A percentile compares a stretch with the other conserved stretches of the same genome.
These are phyloP conservation scores for Mobula birostris DNA, from an alignment of 2,113 vertebrate species.

Conservation along the genomic window DNA sequence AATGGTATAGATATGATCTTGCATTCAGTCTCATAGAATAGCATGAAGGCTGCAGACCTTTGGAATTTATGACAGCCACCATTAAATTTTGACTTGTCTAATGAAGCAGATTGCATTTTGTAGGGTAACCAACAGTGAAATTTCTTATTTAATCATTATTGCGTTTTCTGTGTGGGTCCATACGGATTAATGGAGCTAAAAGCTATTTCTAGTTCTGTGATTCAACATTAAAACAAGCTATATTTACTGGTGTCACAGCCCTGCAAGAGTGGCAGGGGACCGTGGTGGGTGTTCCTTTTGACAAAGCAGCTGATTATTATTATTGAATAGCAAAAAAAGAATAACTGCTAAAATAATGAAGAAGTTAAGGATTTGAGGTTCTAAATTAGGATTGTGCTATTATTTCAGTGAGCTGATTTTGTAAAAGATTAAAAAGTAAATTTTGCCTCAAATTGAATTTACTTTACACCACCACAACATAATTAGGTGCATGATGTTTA, in stretches of 20 bases:
- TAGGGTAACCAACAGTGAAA: neutral
- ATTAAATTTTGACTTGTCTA: neutral
- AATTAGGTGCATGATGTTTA: neutral
- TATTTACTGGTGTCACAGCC: neutral
- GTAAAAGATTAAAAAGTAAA: neutral
- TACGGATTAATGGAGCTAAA: conserved; percentile 14
- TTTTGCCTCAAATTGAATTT: neutral
- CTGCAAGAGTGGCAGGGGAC: neutral
- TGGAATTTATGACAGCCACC: neutral
- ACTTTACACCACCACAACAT: neutral
- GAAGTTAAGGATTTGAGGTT: neutral
- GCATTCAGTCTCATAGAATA: neutral
- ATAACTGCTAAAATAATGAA: neutral
- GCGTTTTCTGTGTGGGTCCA: neutral
- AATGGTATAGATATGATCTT: neutral
- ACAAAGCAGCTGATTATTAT: neutral
- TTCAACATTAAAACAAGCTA: neutral
- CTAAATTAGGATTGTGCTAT: neutral
- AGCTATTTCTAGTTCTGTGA: neutral
- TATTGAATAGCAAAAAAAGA: neutral
- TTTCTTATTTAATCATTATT: neutral
- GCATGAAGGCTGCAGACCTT: neutral
- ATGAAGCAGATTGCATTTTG: neutral
- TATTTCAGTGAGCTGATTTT: neutral
- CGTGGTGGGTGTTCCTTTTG: neutral